Base-by-base conservation (phyloP, 2,888 invertebrate species). In the Zaprionus bogoriensis region DNA sequence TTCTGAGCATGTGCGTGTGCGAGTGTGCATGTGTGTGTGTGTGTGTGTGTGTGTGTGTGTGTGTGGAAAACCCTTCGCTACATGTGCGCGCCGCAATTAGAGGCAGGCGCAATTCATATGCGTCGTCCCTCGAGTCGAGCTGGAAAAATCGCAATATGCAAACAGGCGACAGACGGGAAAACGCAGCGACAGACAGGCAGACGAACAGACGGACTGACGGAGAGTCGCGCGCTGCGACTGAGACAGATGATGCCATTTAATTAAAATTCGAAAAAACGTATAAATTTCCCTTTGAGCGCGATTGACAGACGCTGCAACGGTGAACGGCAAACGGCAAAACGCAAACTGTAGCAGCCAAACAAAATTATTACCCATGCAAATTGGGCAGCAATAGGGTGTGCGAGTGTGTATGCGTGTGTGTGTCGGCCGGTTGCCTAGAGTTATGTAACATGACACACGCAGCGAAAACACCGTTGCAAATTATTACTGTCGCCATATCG, bases 331-430 rank as follows among this genome's bases (percentile, higher is more conserved):
- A 59, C 68, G 59, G 54, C 61, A 23, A n/a, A n/a, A n/a, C n/a
- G n/a, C n/a, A n/a, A n/a, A 19, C 38, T 19, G 38, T 19, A 38
- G 38, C 38, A 38, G 51, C 51, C 61, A 54, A 54, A 60, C 67
- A 61, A 75, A 82, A 83, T 83, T 83, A 83, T 83, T 86, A 87
- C 75, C 83, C 83, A 83, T 83, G 83, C 83, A 83, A 83, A 83
- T 83, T 83, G 87, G 74, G 66, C 74, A 73, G 65, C 57, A 50
- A 28, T 46, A 67, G 60, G 55, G 12, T 28, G 4, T 38, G 20
- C 14, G 14, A n/a, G 22, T 41, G 28, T 10, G 20, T 28, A n/a
- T 14, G 41, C 25, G 41, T 30, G 44, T 20, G 38, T 48, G 53
- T 44, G 58, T 55, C 50, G 52, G 67, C n/a, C 54, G 63, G 51